phyloP scores from a whole-genome alignment of 2,113 vertebrate species.

The Phylloscopus whistleri region DNA sequence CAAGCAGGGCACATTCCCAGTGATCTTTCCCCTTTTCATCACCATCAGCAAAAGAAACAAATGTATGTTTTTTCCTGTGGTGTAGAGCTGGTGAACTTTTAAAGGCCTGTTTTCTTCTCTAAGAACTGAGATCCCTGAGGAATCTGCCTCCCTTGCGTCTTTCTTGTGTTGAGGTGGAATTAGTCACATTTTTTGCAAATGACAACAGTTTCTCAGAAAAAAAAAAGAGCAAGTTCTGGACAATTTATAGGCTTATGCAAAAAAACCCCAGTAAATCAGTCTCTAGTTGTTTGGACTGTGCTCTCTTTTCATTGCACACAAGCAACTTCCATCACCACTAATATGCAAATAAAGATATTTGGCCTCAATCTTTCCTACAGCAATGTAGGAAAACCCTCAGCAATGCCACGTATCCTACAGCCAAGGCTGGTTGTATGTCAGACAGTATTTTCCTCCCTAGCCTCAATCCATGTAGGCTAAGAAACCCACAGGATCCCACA shows the following conservation, averaged over 20 bases:
- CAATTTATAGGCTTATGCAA: background rate
- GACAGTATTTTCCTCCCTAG: background rate
- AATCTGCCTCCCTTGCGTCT: background rate
- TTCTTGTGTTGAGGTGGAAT: background rate
- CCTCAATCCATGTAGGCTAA: background rate
- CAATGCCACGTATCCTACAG: background rate
- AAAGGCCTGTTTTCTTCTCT: background rate
- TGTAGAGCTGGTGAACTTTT: background rate
- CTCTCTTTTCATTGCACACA: background rate
- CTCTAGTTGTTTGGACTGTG: background rate
- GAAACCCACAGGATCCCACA: background rate
- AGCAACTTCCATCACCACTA: background rate
- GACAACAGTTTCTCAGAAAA: background rate
- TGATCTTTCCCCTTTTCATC: background rate
- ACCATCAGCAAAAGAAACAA: background rate
- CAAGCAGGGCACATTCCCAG: background rate
- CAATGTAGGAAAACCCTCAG: background rate
- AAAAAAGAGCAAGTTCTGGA: background rate
- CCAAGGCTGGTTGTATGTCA: background rate
- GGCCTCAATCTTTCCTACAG: background rate
- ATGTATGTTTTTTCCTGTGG: fast-evolving
- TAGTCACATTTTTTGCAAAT: background rate
- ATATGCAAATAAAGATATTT: background rate
- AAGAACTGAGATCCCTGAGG: background rate
- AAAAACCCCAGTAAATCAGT: background rate